phyloP scores from a whole-genome alignment of 2,888 invertebrate genomes.

The Clostera curtula region DNA sequence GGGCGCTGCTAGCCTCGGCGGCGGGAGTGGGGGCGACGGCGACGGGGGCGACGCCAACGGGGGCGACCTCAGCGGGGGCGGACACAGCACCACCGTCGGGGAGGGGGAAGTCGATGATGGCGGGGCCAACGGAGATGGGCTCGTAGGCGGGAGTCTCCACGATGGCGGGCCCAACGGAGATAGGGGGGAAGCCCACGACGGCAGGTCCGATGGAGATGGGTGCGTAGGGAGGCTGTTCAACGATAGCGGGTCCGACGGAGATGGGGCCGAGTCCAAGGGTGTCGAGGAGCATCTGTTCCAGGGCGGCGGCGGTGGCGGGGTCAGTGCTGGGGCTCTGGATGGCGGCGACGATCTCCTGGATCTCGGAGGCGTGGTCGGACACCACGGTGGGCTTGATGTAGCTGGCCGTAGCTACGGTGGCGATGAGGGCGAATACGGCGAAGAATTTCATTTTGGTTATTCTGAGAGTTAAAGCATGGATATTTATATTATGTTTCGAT shows the following conservation, averaged over 20 bases:
- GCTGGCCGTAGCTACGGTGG: no score
- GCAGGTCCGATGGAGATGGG: constrained; percentile 21
- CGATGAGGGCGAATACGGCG: no score
- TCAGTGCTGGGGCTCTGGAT: constrained; percentile 45
- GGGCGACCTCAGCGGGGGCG: constrained; percentile 8
- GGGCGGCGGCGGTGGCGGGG: constrained; percentile 38
- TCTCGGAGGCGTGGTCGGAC: constrained; percentile 19
- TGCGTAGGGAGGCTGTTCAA: constrained; percentile 3
- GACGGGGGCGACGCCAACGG: constrained; percentile 8
- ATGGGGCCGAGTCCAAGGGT: constrained; percentile 12
- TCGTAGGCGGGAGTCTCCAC: constrained; percentile 14
- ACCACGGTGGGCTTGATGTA: constrained; percentile 20
- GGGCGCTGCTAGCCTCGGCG: constrained; percentile 7
- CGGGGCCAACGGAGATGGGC: constrained; percentile 22
- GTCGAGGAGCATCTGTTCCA: constrained; percentile 16
- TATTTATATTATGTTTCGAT: no score
- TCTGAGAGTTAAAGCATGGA: no score
- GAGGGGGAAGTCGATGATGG: constrained; percentile 19
- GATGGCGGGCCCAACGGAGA: constrained; percentile 13
- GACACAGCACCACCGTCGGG: constrained; percentile 12
- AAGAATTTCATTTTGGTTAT: no score
- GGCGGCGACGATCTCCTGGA: constrained; percentile 39
- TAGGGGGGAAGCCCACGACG: constrained; percentile 6
- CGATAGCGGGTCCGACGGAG: constrained; percentile 16
- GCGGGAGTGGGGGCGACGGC: constrained; percentile 9